These are phyloP conservation scores for Tethea ocularis DNA, from an alignment of 2,888 invertebrate genomes.

Conservation along the genomic window DNA sequence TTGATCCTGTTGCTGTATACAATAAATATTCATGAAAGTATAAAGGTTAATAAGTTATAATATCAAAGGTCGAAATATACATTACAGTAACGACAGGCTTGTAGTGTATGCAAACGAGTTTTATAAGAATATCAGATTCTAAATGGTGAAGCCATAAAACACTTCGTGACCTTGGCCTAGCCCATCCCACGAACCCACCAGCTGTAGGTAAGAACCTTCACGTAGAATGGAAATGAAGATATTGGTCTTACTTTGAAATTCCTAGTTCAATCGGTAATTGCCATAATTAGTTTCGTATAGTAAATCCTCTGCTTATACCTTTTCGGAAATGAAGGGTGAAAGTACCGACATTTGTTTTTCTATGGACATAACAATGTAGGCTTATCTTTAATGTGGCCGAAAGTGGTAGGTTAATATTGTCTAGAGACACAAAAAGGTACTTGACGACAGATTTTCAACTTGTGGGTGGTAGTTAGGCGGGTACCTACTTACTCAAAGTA, in stretches of 20 bases:
- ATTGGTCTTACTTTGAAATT: neutral
- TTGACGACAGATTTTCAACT: too few relatives aligned
- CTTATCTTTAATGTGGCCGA: too few relatives aligned
- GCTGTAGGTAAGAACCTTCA: neutral
- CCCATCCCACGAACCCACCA: neutral
- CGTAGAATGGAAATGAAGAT: neutral
- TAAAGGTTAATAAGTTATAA: slow-evolving; percentile 2
- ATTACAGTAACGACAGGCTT: slow-evolving; percentile 4
- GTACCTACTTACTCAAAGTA: too few relatives aligned
- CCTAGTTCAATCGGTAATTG: neutral
- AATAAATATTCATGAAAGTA: neutral
- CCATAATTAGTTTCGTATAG: too few relatives aligned
- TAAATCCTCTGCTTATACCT: too few relatives aligned
- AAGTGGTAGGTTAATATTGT: too few relatives aligned
- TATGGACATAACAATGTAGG: too few relatives aligned
- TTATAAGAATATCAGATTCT: slow-evolving; percentile 15
- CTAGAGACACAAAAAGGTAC: too few relatives aligned
- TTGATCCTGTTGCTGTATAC: neutral
- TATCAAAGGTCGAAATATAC: slow-evolving; percentile 7
- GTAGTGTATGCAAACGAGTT: slow-evolving; percentile 21
- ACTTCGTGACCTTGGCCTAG: slow-evolving; percentile 21
- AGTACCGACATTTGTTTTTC: too few relatives aligned
- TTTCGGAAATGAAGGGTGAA: too few relatives aligned
- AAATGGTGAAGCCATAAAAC: slow-evolving; percentile 21
- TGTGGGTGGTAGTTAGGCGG: too few relatives aligned